Evolutionary conservation across 2,888 invertebrate species (phyloP), one percentile per base, ranked within the genome.

Genomic region (Scaptomyza parva): DNA sequence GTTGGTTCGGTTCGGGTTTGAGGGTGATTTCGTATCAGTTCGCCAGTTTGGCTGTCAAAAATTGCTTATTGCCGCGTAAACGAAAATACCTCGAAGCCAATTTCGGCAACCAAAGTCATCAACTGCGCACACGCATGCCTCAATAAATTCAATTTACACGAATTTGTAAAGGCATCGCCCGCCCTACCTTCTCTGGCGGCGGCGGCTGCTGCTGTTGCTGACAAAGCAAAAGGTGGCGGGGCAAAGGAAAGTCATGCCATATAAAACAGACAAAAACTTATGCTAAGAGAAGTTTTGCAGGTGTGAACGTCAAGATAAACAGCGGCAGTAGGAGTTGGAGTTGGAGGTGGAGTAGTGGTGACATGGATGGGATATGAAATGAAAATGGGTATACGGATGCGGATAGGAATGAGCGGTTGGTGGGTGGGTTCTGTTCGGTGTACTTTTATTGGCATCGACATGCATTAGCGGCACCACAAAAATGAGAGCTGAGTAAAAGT

Each of bases 61-160:
- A 69, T 78, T 76, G 73, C 76, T 76, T 58, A 52, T 59, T 55
- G 59, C 61, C 64, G 68, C 57, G 54, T 55, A 75, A 63, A 63
- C 61, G 63, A 69, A 70, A 67, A 71, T 78, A 81, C 84, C 81
- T 71, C 59, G 61, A 62, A 86, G 88, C 78, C 84, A 88, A 88
- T 88, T 88, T 88, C 9, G 76, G 78, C 79, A 75, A 85, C 69
- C 78, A 72, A 76, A 81, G 82, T 86, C 84, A 88, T 81, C 84
- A 81, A 70, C 78, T 72, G 85, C 86, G 85, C 85, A 84, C 86
- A 84, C 79, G 73, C 82, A 86, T 72, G 88, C 88, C 82, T 74
- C 85, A 76, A 86, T 86, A 88, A 86, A 88, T 86, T 86, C 88
- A 86, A 86, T 88, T 86, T 88, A 81, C 88, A 76, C 84, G 77